These are phyloP conservation scores for Mesorhabditis spiculigera DNA, from an alignment of 2,888 invertebrate species.

Conservation along the genomic window DNA sequence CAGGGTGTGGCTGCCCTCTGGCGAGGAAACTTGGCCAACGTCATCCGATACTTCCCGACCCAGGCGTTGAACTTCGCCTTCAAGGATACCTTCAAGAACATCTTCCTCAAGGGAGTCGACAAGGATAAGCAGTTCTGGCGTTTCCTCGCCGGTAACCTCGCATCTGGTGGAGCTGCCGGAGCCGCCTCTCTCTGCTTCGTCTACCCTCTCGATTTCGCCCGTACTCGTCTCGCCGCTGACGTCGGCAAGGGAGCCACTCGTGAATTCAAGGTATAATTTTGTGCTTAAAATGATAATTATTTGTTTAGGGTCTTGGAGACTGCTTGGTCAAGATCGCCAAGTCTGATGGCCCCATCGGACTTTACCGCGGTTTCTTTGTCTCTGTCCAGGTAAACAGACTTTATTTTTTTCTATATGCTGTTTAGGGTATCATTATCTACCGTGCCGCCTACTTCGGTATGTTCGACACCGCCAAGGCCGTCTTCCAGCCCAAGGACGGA, in stretches of 20 bases:
- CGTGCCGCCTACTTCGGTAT: slow-evolving; percentile 91
- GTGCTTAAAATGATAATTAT: neutral
- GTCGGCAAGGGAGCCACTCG: slow-evolving; percentile 78
- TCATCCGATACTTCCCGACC: slow-evolving; percentile 77
- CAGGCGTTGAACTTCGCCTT: slow-evolving; percentile 91
- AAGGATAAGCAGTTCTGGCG: slow-evolving; percentile 85
- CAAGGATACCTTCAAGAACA: slow-evolving; percentile 65
- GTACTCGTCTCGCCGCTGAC: slow-evolving; percentile 82
- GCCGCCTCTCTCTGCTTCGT: slow-evolving; percentile 89
- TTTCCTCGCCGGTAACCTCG: slow-evolving; percentile 69
- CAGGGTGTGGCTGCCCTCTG: slow-evolving; percentile 61
- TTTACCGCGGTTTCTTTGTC: slow-evolving; percentile 85
- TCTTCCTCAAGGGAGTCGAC: slow-evolving; percentile 66
- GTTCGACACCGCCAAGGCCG: slow-evolving; percentile 89
- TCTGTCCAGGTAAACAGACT: slow-evolving; percentile 73
- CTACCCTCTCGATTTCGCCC: slow-evolving; percentile 88
- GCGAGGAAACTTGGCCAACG: slow-evolving; percentile 60
- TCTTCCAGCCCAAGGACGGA: slow-evolving; percentile 77
- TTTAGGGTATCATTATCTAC: slow-evolving; percentile 75
- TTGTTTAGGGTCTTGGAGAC: slow-evolving; percentile 73
- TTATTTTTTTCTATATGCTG: slow-evolving; percentile 24
- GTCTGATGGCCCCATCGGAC: slow-evolving; percentile 77
- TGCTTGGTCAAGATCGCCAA: slow-evolving; percentile 76
- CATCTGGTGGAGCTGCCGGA: slow-evolving; percentile 88
- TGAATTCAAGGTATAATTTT: slow-evolving; percentile 69